These are phyloP conservation scores for Brachyptera risi DNA, from an alignment of 2,888 invertebrate species.

Conservation along the genomic window DNA sequence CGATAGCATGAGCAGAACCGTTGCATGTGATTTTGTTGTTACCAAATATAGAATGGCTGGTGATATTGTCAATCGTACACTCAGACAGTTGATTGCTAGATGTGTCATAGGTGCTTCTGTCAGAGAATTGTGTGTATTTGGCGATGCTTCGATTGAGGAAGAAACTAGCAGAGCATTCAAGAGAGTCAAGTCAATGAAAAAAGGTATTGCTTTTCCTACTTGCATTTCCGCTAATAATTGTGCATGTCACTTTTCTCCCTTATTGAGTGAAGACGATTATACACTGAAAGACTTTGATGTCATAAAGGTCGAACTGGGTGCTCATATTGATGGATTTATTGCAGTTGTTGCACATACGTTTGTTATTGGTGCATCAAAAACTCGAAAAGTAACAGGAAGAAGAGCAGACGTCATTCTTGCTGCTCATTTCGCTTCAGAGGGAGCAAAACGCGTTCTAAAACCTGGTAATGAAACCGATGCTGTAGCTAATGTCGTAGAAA, in stretches of 20 bases:
- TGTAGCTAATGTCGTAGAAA: constrained; percentile 88
- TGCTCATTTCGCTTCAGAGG: constrained; percentile 93
- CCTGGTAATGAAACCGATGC: constrained; percentile 89
- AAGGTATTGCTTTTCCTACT: constrained; percentile 98
- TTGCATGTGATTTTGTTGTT: constrained; percentile 96
- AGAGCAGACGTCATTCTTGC: constrained; percentile 94
- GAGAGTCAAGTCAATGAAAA: constrained; percentile 96
- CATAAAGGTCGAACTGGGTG: constrained; percentile 72
- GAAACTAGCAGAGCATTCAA: constrained; percentile 96
- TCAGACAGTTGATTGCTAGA: constrained; percentile 83
- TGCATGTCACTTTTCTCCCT: constrained; percentile 97
- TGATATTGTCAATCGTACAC: constrained; percentile 93
- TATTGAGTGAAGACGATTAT: constrained; percentile 49
- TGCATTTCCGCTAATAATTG: constrained; percentile 98
- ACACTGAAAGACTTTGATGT: background rate
- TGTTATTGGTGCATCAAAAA: constrained; percentile 73
- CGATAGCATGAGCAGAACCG: constrained; percentile 86
- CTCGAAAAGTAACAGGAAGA: constrained; percentile 74
- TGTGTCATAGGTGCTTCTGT: constrained; percentile 86
- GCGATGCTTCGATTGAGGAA: constrained; percentile 81
- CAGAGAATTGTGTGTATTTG: constrained; percentile 85
- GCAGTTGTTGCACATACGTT: constrained; percentile 97
- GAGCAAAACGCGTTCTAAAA: constrained; percentile 86
- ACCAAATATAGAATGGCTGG: constrained; percentile 99
- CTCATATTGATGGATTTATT: constrained; percentile 97